phyloP scores from a whole-genome alignment of 2,797 vertebrate species.

The Rhinophrynus dorsalis region DNA sequence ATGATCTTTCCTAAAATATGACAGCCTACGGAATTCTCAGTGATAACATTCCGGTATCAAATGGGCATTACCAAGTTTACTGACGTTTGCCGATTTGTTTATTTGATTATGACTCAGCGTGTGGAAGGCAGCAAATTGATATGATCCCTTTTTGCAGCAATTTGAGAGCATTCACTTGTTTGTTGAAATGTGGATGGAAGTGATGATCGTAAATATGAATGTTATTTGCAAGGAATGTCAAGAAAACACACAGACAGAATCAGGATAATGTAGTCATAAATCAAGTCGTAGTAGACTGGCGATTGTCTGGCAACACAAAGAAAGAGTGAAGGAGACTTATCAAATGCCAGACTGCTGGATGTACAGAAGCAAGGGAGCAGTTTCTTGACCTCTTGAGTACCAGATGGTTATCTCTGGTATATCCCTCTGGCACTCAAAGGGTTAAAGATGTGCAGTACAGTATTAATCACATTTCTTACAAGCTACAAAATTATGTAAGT shows the following conservation, averaged over 20 bases:
- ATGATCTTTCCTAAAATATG: not conserved
- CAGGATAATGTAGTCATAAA: not conserved
- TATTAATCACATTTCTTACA: not conserved
- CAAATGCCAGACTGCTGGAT: not conserved
- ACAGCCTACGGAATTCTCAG: conserved; percentile 3
- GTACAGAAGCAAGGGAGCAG: not conserved
- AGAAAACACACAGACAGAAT: not conserved
- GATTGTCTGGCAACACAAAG: too few species aligned
- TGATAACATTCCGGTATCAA: not conserved
- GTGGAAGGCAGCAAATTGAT: too few species aligned
- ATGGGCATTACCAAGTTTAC: too few species aligned
- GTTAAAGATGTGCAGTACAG: too few species aligned
- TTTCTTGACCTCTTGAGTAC: not conserved
- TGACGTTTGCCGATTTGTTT: too few species aligned
- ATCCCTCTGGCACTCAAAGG: too few species aligned
- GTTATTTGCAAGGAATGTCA: not conserved
- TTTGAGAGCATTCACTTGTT: too few species aligned
- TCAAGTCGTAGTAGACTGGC: too few species aligned
- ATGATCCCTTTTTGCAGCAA: too few species aligned
- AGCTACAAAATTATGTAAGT: not conserved
- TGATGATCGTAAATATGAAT: not conserved
- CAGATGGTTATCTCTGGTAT: too few species aligned
- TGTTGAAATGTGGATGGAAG: not conserved
- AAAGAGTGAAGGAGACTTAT: not conserved
- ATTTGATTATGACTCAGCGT: too few species aligned